phyloP scores from a whole-genome alignment of 2,113 vertebrate species.

The Misgurnus anguillicaudatus region DNA sequence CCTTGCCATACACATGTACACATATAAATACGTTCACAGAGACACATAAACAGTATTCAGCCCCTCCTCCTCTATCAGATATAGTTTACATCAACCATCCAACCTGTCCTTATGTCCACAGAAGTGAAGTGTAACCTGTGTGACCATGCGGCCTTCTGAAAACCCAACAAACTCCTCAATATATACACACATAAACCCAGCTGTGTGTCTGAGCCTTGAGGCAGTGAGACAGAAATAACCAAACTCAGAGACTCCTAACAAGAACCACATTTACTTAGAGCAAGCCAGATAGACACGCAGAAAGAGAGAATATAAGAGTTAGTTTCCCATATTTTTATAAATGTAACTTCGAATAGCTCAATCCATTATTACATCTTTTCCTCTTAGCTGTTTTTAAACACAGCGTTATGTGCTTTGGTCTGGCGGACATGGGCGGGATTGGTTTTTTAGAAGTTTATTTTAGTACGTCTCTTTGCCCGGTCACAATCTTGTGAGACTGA shows the following conservation, averaged over 20 bases:
- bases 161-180: slow-evolving; percentile 33
- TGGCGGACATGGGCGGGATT: slow-evolving; percentile 32
- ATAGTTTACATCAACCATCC: slow-evolving; percentile 30
- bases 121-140: slow-evolving; percentile 2
- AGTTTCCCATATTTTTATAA: slow-evolving; percentile 7
- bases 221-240: slow-evolving; percentile 53
- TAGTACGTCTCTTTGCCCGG: slow-evolving; percentile 44
- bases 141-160: slow-evolving; percentile 2
- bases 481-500: slow-evolving; percentile 52
- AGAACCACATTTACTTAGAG: slow-evolving; percentile 43
- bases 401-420: slow-evolving; percentile 34
- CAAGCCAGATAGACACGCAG: not conserved
- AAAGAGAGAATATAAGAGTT: slow-evolving; percentile 7
- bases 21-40: not conserved
- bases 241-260: slow-evolving; percentile 51
- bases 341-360: slow-evolving; percentile 5
- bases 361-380: not conserved
- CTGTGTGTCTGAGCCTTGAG: slow-evolving; percentile 34
- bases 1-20: not conserved
- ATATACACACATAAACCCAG: slow-evolving; percentile 14
- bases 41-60: slow-evolving; percentile 22
- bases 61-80: not conserved
- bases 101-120: slow-evolving; percentile 43
- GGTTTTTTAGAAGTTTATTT: slow-evolving; percentile 55
- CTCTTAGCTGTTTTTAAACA: slow-evolving; percentile 34